phyloP scores from a whole-genome alignment of 92 coral and sea anemone species.

The Meandrina meandrites region DNA sequence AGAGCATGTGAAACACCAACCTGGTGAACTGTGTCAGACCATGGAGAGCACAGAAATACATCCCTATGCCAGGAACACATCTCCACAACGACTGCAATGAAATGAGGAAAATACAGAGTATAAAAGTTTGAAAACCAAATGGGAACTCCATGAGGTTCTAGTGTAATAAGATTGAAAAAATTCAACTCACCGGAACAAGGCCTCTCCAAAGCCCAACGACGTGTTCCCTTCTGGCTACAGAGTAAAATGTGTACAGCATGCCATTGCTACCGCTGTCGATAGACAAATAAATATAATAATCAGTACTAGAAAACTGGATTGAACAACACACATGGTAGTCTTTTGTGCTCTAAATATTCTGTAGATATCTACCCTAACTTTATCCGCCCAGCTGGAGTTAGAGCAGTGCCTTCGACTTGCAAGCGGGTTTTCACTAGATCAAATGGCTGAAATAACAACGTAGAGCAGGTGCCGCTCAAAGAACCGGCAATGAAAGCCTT shows the following conservation, averaged over 20 bases:
- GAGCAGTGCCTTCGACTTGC: conserved; percentile 62
- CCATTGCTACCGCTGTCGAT: conserved; percentile 56
- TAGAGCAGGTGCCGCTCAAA: conserved; percentile 93
- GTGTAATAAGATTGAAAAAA: background rate
- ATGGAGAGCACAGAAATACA: conserved; percentile 91
- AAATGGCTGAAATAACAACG: conserved; percentile 89
- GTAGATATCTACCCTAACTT: conserved; percentile 55
- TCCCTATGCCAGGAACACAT: conserved; percentile 97
- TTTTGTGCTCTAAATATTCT: too few relatives aligned
- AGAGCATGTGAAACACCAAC: background rate
- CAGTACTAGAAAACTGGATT: background rate
- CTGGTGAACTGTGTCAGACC: conserved; percentile 76
- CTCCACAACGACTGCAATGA: conserved; percentile 82
- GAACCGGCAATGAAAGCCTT: conserved; percentile 90
- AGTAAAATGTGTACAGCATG: conserved; percentile 80
- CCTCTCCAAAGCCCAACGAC: conserved; percentile 90
- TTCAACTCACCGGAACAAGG: conserved; percentile 68
- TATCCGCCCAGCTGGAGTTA: conserved; percentile 48
- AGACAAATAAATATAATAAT: background rate
- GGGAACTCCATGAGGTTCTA: background rate
- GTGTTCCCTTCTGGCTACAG: conserved; percentile 84
- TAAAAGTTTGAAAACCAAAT: background rate
- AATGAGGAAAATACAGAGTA: background rate
- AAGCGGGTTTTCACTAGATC: conserved; percentile 93
- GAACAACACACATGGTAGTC: too few relatives aligned